Conservation (phyloP, 2,113 vertebrate species). For the Spea multiplicata region DNA sequence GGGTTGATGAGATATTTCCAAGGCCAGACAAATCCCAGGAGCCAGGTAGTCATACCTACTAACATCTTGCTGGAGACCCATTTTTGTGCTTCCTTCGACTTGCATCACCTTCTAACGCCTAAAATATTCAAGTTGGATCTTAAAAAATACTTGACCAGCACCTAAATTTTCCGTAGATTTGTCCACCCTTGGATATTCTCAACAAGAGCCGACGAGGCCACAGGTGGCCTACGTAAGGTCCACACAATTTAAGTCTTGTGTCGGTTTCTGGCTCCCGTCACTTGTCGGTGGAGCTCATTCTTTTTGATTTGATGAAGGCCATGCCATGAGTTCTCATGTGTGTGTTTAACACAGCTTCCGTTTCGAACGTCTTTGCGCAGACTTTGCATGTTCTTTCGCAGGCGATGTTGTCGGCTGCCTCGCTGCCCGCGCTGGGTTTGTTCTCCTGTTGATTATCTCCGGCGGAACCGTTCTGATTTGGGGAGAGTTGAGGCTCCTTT, state of each 20-base stretch:
- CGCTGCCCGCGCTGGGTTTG: conserved; percentile 64
- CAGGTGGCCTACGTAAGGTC: not conserved
- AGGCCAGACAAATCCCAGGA: no score
- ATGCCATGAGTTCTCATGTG: conserved; percentile 99
- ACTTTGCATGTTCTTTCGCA: conserved; percentile 88
- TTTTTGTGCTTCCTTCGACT: not conserved
- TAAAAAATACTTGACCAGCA: no score
- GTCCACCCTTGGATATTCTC: no score
- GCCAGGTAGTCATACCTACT: no score
- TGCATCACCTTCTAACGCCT: not conserved
- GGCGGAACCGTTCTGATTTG: conserved; percentile 74
- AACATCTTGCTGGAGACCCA: no score
- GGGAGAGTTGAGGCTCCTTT: conserved; percentile 81
- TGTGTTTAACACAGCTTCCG: conserved; percentile 89
- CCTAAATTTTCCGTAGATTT: no score
- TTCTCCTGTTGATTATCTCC: conserved; percentile 82
- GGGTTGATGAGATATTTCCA: no score
- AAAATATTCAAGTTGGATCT: no score
- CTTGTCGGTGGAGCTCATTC: conserved; percentile 80
- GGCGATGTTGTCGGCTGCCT: conserved; percentile 48
- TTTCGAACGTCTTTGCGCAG: conserved; percentile 89
- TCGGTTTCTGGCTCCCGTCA: conserved; percentile 56
- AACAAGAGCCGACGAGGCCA: no score
- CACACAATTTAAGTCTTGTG: not conserved
- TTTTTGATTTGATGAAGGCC: conserved; percentile 98